Base-by-base conservation (phyloP, 2,888 invertebrate genomes). In the Drosophila neutralis region DNA sequence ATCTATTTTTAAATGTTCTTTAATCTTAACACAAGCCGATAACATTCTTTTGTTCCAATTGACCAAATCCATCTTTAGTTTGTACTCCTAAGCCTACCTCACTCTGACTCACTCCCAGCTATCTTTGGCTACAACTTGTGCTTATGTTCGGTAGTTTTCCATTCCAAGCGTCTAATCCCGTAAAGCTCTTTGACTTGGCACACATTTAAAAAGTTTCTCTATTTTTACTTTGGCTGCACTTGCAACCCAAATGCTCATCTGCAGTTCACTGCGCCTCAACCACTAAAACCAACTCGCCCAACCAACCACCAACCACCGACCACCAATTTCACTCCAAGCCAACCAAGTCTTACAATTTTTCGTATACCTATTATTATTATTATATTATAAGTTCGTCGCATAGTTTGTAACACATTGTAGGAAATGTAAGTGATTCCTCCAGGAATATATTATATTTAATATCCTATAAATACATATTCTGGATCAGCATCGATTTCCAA, bases 231-330 rank as follows among this genome's bases (percentile, higher is more conserved):
- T 71, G 40, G 29, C 31, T 79, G 78, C 76, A 73, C 74, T 81
- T 84, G 57, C 86, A 87, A 89, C 86, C 83, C 79, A 85, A 82
- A 87, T 87, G 88, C 62, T 84, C 81, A 85, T 89, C 79, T 87
- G 85, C 82, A 87, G 80, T 89, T 85, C 82, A 84, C 71, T 86
- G 87, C 73, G 49, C 54, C 67, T 29, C 81, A 68, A 66, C 15
- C 45, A 36, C 31, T 35, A 48, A 48, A 51, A 38, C 18, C 67
- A 67, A 59, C 59, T 59, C 51, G 42, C 42, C 56, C 53, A 52
- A 40, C 33, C 59, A 56, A 27, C 48, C 27, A 40, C 36, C 62
- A 56, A 27, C 40, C 27, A 11, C 18, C 13, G 3, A 15, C 53
- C 31, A 35, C 6, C 21, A 53, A 15, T 21, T 53, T 5, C 7